These are phyloP conservation scores for Lepeophtheirus salmonis DNA, from an alignment of 1,140 invertebrate species.

Conservation along the genomic window DNA sequence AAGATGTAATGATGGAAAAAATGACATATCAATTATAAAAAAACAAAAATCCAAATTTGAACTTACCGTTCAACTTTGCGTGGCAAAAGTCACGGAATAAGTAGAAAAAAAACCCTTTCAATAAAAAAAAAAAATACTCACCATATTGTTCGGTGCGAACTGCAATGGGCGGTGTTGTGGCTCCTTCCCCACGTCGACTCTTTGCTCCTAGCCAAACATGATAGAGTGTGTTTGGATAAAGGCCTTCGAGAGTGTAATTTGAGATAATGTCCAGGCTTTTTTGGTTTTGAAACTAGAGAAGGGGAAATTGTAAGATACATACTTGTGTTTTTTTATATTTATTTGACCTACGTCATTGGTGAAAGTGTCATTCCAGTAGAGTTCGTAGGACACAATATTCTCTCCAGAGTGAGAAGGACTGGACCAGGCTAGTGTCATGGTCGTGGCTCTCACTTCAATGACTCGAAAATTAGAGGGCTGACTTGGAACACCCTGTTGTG, in stretches of 20 bases:
- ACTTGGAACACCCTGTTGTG: constrained; percentile 52
- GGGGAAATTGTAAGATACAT: not conserved
- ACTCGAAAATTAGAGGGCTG: constrained; percentile 73
- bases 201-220: constrained; percentile 85
- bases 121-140: constrained; percentile 39
- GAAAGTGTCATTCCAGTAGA: constrained; percentile 94
- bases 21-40: not conserved
- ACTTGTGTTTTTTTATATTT: not conserved
- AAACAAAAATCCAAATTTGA: not conserved
- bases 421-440: constrained; percentile 69
- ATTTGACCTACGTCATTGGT: constrained; percentile 44
- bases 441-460: constrained; percentile 51
- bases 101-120: not conserved
- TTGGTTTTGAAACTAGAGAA: constrained; percentile 15
- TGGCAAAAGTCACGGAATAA: not conserved
- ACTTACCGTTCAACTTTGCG: not conserved
- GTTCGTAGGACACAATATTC: constrained; percentile 78
- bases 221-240: constrained; percentile 88
- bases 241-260: constrained; percentile 54
- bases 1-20: too few relatives aligned
- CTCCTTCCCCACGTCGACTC: constrained; percentile 75
- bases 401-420: constrained; percentile 71
- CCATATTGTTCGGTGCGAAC: constrained; percentile 88
- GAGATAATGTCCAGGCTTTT: not conserved
- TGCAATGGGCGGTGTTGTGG: constrained; percentile 76